Conservation (phyloP, 2,888 invertebrate genomes). For the Torymus aiolomorphi region DNA sequence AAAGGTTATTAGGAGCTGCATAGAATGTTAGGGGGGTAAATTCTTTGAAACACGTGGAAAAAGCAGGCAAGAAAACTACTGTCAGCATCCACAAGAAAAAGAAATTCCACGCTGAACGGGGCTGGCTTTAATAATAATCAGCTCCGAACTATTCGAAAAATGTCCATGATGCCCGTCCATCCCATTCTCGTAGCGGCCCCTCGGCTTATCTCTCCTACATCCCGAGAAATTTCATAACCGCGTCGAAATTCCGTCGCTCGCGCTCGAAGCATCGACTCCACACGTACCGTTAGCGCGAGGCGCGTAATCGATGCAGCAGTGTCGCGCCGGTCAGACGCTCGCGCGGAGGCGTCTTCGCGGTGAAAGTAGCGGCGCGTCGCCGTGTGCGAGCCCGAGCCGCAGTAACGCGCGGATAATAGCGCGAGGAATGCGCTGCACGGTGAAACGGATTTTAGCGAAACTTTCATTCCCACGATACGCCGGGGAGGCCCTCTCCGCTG, state of each 20-base stretch:
- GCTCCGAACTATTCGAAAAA: constrained; percentile 46
- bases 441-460: constrained; percentile 46
- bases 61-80: too few relatives aligned
- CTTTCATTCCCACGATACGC: constrained; percentile 49
- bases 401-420: constrained; percentile 36
- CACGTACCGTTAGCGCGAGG: constrained; percentile 51
- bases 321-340: constrained; percentile 43
- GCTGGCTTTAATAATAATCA: too few relatives aligned
- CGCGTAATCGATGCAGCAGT: constrained; percentile 56
- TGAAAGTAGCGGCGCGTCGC: constrained; percentile 46
- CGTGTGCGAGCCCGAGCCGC: constrained; percentile 16
- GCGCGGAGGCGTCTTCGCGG: constrained; percentile 20
- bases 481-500: too few relatives aligned
- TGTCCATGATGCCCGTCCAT: constrained; percentile 29
- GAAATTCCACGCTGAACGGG: background rate
- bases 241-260: constrained; percentile 52
- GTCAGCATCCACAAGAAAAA: constrained; percentile 18
- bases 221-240: constrained; percentile 51
- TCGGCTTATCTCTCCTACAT: constrained; percentile 11
- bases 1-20: too few relatives aligned
- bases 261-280: constrained; percentile 51
- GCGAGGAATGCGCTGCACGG: constrained; percentile 22
- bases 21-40: too few relatives aligned
- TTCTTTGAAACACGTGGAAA: too few relatives aligned
- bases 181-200: background rate